Conservation (phyloP, 2,888 invertebrate species). For the Agrotis ipsilon region DNA sequence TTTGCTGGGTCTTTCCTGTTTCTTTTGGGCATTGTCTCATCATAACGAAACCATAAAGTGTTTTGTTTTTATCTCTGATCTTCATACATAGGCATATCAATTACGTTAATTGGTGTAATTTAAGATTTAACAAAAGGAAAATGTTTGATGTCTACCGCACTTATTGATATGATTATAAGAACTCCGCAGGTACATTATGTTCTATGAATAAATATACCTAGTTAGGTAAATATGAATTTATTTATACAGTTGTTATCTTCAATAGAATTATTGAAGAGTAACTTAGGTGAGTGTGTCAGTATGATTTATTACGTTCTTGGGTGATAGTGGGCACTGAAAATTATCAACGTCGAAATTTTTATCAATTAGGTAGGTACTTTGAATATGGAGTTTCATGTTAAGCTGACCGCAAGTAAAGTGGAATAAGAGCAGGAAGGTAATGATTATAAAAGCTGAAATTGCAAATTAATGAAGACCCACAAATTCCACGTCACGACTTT, state of each 20-base stretch:
- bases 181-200: not conserved
- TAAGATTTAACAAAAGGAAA: constrained; percentile 7
- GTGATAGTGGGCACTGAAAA: not conserved
- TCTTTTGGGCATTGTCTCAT: constrained; percentile 24
- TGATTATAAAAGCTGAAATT: no score
- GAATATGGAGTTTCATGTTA: no score
- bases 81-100: constrained; percentile 27
- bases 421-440: no score
- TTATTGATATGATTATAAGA: not conserved
- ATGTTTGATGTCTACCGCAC: constrained; percentile 13
- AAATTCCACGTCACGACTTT: no score
- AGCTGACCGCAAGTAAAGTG: no score
- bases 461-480: no score
- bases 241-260: constrained; percentile 39
- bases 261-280: constrained; percentile 19
- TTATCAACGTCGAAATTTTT: no score
- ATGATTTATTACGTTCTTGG: not conserved
- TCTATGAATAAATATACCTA: constrained; percentile 23
- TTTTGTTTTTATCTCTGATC: constrained; percentile 31
- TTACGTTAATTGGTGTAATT: constrained; percentile 27
- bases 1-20: constrained; percentile 40
- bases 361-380: no score
- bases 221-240: constrained; percentile 18
- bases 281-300: not conserved
- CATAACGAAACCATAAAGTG: constrained; percentile 21